Evolutionary conservation across 1,140 invertebrate genomes (phyloP).

Genomic region (Arctopsyche grandis): DNA sequence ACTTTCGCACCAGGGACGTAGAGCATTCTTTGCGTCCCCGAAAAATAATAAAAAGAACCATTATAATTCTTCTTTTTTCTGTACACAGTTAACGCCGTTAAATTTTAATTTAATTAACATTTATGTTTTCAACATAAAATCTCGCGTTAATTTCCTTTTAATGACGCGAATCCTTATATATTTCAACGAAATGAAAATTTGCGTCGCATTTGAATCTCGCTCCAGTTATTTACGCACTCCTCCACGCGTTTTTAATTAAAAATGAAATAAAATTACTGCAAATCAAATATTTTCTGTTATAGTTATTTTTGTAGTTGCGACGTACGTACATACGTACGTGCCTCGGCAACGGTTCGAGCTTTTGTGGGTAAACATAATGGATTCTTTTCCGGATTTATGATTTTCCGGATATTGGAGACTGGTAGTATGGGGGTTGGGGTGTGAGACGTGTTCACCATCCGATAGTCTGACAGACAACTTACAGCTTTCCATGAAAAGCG

Average conservation of each 20-base stretch:
- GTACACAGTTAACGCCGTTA: background rate
- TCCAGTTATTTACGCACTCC: background rate
- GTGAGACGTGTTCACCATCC: background rate
- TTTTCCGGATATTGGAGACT: background rate
- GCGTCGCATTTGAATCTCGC: background rate
- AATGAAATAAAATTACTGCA: constrained; percentile 9
- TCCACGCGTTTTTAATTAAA: background rate
- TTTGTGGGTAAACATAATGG: constrained; percentile 28
- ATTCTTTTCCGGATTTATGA: constrained; percentile 31
- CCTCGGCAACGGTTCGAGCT: background rate
- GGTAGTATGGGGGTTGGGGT: background rate
- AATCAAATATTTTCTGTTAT: background rate
- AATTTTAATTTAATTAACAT: constrained; percentile 26
- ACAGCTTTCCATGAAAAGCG: constrained; percentile 17
- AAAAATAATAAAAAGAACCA: constrained; percentile 8
- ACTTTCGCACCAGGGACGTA: no score
- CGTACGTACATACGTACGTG: background rate
- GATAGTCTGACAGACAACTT: constrained; percentile 2
- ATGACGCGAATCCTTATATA: constrained; percentile 17
- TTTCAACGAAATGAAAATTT: background rate
- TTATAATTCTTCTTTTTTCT: background rate
- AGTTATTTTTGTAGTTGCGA: background rate
- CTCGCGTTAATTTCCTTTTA: constrained; percentile 8
- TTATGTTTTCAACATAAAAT: background rate
- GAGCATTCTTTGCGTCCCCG: background rate